Conservation (phyloP, 1,140 invertebrate species). For the Sycophaga agraensis region DNA sequence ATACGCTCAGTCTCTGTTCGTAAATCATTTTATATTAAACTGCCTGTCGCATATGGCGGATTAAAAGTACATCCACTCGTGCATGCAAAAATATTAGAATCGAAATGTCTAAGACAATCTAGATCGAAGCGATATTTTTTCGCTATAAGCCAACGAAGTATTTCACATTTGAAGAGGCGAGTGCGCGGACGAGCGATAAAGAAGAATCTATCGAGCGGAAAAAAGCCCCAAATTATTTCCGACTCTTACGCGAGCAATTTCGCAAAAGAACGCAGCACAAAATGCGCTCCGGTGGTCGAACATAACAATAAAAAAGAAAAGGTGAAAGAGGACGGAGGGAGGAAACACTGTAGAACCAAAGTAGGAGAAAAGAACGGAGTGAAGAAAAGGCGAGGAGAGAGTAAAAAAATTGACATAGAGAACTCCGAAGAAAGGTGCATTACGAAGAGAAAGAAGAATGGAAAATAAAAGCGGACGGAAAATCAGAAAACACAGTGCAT, state of each 20-base stretch:
- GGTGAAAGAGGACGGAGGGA: neutral
- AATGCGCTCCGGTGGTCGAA: neutral
- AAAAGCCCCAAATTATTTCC: slow-evolving; percentile 28
- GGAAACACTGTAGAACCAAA: no score
- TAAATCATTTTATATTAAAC: no score
- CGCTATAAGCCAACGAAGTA: neutral
- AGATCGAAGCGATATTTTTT: no score
- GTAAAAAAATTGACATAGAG: slow-evolving; percentile 3
- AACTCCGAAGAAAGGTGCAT: slow-evolving; percentile 3
- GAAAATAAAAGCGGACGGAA: slow-evolving; percentile 19
- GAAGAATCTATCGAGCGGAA: slow-evolving; percentile 22
- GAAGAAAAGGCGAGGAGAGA: neutral
- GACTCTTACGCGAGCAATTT: slow-evolving; percentile 19
- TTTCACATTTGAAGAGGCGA: slow-evolving; percentile 1
- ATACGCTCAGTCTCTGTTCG: no score
- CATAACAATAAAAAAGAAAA: slow-evolving; percentile 19
- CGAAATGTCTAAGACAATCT: no score
- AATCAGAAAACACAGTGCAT: slow-evolving; percentile 28
- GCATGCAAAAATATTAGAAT: no score
- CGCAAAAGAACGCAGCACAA: slow-evolving; percentile 6
- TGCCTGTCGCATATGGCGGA: no score
- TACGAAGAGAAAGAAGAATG: slow-evolving; percentile 14
- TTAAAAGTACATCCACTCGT: neutral
- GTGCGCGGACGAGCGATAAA: slow-evolving; percentile 5
- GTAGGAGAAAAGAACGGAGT: neutral